Evolutionary conservation across 2,113 vertebrate genomes (phyloP).

Genomic region (Apus apus): DNA sequence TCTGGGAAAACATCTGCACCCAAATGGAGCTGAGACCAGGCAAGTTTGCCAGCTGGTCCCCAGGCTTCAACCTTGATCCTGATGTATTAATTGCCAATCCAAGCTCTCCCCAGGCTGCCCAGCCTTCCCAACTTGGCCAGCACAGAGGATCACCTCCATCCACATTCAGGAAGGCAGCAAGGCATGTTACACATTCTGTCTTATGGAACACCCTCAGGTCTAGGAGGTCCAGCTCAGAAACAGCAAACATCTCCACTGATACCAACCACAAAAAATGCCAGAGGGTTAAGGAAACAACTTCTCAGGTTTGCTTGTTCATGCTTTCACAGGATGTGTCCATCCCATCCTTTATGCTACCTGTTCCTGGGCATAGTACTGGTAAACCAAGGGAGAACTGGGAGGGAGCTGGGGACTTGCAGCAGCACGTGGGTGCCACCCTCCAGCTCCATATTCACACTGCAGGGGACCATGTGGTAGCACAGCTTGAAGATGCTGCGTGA

Average conservation of each 20-base stretch:
- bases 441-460: not conserved
- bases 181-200: not conserved
- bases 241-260: not conserved
- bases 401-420: not conserved
- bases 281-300: not conserved
- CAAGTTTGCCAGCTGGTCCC: not conserved
- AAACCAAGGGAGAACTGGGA: accelerated
- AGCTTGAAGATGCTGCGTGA: accelerated
- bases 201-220: not conserved
- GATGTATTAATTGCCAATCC: not conserved
- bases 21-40: not conserved
- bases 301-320: not conserved
- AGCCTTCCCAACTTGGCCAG: not conserved
- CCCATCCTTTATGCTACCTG: not conserved
- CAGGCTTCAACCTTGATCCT: not conserved
- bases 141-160: not conserved
- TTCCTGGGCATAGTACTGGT: not conserved
- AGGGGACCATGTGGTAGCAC: accelerated
- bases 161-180: not conserved
- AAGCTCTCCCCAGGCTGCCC: not conserved
- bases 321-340: not conserved
- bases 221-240: not conserved
- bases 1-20: not conserved
- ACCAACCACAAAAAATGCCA: not conserved
- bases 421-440: not conserved